Conservation (phyloP, 2,113 vertebrate genomes). For the Zootoca vivipara region DNA sequence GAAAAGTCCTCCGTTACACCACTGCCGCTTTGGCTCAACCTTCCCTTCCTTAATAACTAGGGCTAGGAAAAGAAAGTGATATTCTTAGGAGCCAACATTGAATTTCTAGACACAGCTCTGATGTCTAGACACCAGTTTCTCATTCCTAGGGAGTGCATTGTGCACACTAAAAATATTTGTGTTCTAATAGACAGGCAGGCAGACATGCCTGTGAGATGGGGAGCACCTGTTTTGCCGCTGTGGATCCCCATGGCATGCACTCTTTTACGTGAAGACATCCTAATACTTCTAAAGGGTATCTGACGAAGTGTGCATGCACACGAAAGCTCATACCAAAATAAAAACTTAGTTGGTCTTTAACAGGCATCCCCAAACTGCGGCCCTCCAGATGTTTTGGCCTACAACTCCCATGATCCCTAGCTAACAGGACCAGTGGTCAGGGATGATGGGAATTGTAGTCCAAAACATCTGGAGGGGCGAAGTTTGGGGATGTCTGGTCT, state of each 20-base stretch:
- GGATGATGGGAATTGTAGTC: too few species aligned
- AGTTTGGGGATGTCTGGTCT: too few species aligned
- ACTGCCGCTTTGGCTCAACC: background rate
- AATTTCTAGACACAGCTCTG: background rate
- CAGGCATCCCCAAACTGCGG: too few species aligned
- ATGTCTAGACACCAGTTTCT: background rate
- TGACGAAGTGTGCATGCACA: too few species aligned
- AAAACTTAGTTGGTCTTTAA: too few species aligned
- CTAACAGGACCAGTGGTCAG: too few species aligned
- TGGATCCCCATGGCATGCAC: background rate
- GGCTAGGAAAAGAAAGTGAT: background rate
- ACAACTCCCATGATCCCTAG: too few species aligned
- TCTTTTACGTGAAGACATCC: background rate
- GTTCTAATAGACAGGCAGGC: background rate
- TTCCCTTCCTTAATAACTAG: background rate
- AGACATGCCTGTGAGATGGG: background rate
- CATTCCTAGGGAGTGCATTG: background rate
- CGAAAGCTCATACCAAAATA: too few species aligned
- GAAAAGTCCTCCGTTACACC: background rate
- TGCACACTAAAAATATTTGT: background rate
- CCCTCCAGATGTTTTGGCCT: too few species aligned
- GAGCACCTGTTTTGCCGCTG: background rate
- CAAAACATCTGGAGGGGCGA: too few species aligned
- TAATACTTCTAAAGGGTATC: too few species aligned
- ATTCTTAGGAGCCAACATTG: background rate